Conservation (phyloP, 2,113 vertebrate genomes). For the Ammodytes dubius region DNA sequence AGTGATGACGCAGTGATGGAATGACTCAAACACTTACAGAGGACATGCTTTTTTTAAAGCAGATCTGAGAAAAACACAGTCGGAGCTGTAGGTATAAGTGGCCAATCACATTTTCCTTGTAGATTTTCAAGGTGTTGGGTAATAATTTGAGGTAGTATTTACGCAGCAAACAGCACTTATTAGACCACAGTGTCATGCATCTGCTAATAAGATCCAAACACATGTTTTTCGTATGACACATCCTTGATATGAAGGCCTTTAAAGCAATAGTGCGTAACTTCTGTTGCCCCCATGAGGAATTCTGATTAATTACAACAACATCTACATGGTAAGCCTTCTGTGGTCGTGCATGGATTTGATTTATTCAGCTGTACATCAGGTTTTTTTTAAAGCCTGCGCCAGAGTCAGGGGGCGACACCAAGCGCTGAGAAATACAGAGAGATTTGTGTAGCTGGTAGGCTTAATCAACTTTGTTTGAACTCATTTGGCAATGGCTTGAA, state of each 20-base stretch:
- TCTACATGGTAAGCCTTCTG: too few relatives aligned
- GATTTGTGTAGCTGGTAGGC: too few relatives aligned
- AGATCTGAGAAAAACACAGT: slow-evolving; percentile 40
- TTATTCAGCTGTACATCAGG: too few relatives aligned
- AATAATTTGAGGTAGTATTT: neutral
- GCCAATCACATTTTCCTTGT: neutral
- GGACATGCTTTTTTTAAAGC: slow-evolving; percentile 5
- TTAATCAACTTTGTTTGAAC: too few relatives aligned
- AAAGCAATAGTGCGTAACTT: too few relatives aligned
- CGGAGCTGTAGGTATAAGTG: slow-evolving; percentile 37
- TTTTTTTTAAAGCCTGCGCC: too few relatives aligned
- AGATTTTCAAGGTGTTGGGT: slow-evolving; percentile 9
- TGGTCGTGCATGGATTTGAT: too few relatives aligned
- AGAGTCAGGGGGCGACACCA: too few relatives aligned
- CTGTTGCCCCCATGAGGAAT: too few relatives aligned
- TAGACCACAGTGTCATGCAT: neutral
- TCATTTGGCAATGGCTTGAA: too few relatives aligned
- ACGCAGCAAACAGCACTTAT: slow-evolving; percentile 8
- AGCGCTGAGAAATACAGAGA: too few relatives aligned
- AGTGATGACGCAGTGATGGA: slow-evolving; percentile 36
- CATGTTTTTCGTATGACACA: neutral
- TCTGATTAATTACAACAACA: too few relatives aligned
- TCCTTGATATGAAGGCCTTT: neutral
- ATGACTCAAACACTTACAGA: slow-evolving; percentile 56
- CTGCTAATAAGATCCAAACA: neutral